Conservation (phyloP, 2,113 vertebrate species). For the Boulengeromyrus knoepffleri region DNA sequence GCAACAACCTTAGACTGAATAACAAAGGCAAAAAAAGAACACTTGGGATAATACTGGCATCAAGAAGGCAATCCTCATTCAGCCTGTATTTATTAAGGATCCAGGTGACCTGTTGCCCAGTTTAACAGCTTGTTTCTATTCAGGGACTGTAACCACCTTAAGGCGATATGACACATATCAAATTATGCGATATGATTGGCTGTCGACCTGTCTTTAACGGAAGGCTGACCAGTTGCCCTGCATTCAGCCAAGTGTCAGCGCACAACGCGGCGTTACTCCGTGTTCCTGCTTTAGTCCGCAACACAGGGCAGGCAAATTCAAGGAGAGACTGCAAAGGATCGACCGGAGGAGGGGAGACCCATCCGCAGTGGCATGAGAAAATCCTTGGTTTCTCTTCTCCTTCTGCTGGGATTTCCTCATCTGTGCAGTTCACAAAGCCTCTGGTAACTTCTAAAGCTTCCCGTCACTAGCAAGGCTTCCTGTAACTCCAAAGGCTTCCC, state of each 20-base stretch:
- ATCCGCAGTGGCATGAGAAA: background rate
- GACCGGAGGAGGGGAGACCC: background rate
- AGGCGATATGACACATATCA: constrained; percentile 2
- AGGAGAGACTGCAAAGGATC: background rate
- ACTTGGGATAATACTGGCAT: background rate
- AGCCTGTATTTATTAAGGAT: background rate
- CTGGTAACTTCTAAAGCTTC: background rate
- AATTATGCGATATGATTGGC: background rate
- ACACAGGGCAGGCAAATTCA: background rate
- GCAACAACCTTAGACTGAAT: background rate
- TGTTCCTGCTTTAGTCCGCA: background rate
- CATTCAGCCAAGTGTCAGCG: background rate
- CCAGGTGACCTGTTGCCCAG: background rate
- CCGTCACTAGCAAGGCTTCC: background rate
- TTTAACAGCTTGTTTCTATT: constrained; percentile 1
- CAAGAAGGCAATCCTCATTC: background rate
- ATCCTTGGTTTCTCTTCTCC: background rate
- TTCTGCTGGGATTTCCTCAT: background rate
- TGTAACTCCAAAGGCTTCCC: background rate
- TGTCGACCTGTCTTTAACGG: background rate
- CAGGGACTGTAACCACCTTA: constrained; percentile 1
- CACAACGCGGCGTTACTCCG: too few relatives aligned
- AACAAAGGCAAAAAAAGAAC: background rate
- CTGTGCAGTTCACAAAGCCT: background rate
- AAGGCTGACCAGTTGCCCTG: background rate